Evolutionary conservation across 2,888 invertebrate species (phyloP), one percentile per base, ranked within the genome.

Genomic region (Oasisia sp.): DNA sequence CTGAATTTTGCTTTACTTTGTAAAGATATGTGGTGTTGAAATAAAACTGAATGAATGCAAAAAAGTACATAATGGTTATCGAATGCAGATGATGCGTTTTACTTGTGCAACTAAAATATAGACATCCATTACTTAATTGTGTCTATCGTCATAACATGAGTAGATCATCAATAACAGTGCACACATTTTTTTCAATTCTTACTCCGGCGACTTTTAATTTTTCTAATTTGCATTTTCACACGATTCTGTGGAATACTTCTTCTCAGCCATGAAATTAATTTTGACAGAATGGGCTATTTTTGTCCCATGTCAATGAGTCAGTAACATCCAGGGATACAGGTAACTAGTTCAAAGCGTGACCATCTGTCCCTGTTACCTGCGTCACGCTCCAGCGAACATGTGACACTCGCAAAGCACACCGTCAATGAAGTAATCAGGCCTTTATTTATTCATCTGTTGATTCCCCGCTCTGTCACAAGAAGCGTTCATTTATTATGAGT

Each of bases 381-480:
- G 74, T 74, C 74, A 19, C 1, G 74, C 74, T 19, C 27, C 74
- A 74, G 74, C 27, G 1, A 74, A 74, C 74, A 50, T n/a, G 74
- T 74, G 27, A 74, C 74, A 27, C 19, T 74, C 74, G 19, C n/a
- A 19, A 74, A n/a, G n/a, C 19, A 74, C 74, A 74, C 7, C 74
- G 27, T 19, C 74, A 74, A 74, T 74, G 74, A n/a, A 74, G 74
- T 74, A 74, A n/a, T 74, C 74, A 19, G 7, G 27, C 74, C 74
- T 74, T 74, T 74, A 74, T 74, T 74, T 74, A 74, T 74, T 74
- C 74, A 74, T 74, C 74, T 74, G 74, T 74, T 74, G 74, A 74
- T 74, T 1, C 7, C n/a, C 27, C 7, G 27, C 74, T 74, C 74
- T 74, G 27, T 74, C 19, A 74, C 74, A 74, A 74, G 19, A 19